These are phyloP conservation scores for Rhyzopertha dominica DNA, from an alignment of 1,140 invertebrate genomes.

Conservation along the genomic window DNA sequence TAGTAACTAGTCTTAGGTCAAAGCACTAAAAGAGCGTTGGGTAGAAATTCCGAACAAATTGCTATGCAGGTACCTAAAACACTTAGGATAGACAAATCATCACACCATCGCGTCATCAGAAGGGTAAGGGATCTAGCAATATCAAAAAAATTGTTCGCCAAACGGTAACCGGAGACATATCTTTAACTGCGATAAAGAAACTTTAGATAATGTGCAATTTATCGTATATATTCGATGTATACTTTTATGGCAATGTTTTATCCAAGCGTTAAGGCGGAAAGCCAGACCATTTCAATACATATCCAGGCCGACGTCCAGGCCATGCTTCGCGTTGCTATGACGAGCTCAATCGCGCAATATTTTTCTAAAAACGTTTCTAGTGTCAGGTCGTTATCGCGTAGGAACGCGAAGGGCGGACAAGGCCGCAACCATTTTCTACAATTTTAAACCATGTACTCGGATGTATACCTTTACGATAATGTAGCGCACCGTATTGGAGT, in stretches of 20 bases:
- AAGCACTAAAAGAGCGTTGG: constrained; percentile 24
- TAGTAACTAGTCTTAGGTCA: constrained; percentile 22
- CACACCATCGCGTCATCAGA: no score
- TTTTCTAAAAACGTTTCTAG: constrained; percentile 43
- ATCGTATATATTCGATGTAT: neutral
- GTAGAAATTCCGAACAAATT: constrained; percentile 15
- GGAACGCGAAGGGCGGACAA: constrained; percentile 36
- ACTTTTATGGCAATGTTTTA: neutral
- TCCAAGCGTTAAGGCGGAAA: neutral
- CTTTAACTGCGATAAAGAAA: no score
- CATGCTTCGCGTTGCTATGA: constrained; percentile 39
- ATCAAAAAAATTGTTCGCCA: no score
- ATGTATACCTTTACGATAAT: constrained; percentile 26
- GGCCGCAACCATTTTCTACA: constrained; percentile 39
- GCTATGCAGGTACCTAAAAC: constrained; percentile 37
- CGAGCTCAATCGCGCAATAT: constrained; percentile 33
- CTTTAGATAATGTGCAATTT: no score
- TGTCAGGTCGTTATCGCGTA: constrained; percentile 46
- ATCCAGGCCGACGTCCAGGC: constrained; percentile 37
- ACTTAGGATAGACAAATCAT: no score
- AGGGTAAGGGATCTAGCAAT: no score
- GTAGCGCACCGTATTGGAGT: constrained; percentile 19
- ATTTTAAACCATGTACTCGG: constrained; percentile 39
- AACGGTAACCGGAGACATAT: no score
- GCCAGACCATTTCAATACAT: constrained; percentile 48